Evolutionary conservation across 2,113 vertebrate species (phyloP).

Genomic region (Pygoscelis antarcticus): DNA sequence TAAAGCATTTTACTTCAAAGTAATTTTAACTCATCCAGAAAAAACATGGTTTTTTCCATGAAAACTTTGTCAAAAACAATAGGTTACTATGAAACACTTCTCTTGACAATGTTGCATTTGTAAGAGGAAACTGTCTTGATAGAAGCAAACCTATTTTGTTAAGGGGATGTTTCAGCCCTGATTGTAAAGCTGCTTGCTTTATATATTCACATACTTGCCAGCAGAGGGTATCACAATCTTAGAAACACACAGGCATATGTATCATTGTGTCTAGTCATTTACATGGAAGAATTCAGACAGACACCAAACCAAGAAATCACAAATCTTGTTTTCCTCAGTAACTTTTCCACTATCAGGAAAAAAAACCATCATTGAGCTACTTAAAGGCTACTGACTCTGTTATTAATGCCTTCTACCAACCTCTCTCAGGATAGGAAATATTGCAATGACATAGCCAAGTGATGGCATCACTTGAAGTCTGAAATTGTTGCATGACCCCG

Average conservation of each 20-base stretch:
- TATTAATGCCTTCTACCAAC: neutral
- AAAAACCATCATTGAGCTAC: neutral
- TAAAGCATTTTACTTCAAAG: slow-evolving; percentile 24
- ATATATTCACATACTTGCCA: slow-evolving; percentile 28
- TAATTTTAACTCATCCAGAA: slow-evolving; percentile 7
- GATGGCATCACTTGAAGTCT: neutral
- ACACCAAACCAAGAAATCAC: neutral
- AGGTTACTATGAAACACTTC: neutral
- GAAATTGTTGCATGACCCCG: neutral
- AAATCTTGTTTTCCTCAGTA: neutral
- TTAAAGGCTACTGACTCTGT: neutral
- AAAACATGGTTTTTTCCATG: neutral
- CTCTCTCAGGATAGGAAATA: neutral
- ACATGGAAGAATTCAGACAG: neutral
- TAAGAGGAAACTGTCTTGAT: neutral
- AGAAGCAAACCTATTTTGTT: neutral
- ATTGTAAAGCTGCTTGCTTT: neutral
- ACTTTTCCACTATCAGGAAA: neutral
- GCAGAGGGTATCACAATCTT: slow-evolving; percentile 56
- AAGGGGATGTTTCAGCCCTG: neutral
- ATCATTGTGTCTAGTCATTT: neutral
- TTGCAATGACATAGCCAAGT: rapidly evolving
- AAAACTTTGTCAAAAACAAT: neutral
- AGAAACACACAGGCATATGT: neutral
- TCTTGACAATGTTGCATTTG: neutral